These are phyloP conservation scores for Apteryx owenii DNA, from an alignment of 2,113 vertebrate genomes.

Conservation along the genomic window DNA sequence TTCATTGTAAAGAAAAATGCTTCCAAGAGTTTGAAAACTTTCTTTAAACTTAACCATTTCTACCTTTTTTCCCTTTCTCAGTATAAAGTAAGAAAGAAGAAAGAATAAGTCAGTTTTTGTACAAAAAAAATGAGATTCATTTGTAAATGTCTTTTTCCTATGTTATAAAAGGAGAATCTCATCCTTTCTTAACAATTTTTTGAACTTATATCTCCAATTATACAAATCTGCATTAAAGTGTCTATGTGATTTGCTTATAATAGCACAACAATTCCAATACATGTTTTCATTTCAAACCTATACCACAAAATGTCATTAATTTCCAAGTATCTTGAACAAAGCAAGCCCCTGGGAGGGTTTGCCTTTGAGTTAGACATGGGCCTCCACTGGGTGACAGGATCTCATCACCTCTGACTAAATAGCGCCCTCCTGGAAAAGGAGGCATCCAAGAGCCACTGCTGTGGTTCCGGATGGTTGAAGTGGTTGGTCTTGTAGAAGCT, in stretches of 20 bases:
- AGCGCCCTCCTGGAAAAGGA: background rate
- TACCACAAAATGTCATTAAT: background rate
- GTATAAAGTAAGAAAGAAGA: background rate
- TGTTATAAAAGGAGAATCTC: background rate
- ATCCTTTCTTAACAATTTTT: background rate
- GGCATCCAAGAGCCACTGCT: fast-evolving
- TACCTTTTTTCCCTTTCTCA: background rate
- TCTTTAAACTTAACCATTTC: background rate
- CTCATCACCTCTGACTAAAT: background rate
- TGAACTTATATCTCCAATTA: background rate
- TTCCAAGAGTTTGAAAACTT: background rate
- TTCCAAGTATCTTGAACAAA: background rate
- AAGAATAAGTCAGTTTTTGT: background rate
- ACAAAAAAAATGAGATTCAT: background rate
- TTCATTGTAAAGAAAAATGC: background rate
- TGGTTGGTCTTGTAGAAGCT: background rate
- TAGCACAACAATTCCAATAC: background rate
- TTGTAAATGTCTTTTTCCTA: background rate
- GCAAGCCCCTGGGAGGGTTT: background rate
- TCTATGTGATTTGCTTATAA: background rate
- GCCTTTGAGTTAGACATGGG: background rate
- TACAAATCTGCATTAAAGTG: background rate
- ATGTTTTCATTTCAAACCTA: background rate
- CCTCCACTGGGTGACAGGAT: too few relatives aligned
- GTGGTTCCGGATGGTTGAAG: fast-evolving